Evolutionary conservation across 2,797 vertebrate genomes (phyloP), one percentile per base, ranked within the genome.

Genomic region (Chiroxiphia lanceolata): DNA sequence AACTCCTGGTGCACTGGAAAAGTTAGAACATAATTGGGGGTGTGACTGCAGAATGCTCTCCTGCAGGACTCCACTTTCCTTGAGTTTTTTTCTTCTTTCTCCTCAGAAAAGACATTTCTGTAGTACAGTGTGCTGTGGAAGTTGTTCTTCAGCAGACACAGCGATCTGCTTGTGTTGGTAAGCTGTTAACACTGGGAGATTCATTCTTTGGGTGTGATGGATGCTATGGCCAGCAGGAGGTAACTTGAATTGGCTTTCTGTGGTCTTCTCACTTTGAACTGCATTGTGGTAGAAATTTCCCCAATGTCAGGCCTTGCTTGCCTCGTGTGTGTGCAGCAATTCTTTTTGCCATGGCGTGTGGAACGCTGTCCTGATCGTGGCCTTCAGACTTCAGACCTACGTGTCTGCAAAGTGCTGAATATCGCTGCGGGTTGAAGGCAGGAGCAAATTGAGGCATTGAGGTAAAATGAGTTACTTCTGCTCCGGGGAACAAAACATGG

Each of bases 251-350:
- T 87, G 50, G 31, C 68, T 72, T 63, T 23, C 34, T 44, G 6
- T 79, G 38, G 27, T 68, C 59, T 81, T 89, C 64, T 81, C 44
- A 13, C 20, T 84, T 87, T 38, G 56, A 82, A 67, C 22, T 50
- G 21, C 3, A 6, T 23, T 1, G 1, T 60, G 57, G 23, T 50
- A 33, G 44, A 78, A 82, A 54, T 51, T 69, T 16, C 31, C 22
- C 11, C 31, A 23, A 11, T 18, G 53, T 71, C 47, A 44, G 19
- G 69, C 51, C 56, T 57, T 79, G 53, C 17, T 15, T 63, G 51
- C 26, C n/a, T 82, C 0, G 0, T 3, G 4, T 2, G 3, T 34
- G 27, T 69, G n/a, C 23, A 65, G 48, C 22, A 53, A 0, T 72
- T 68, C 48, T 67, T 70, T 72, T 56, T 93, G n/a, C 44, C 12